Conservation (phyloP, 2,113 vertebrate genomes). For the Pholis gunnellus region DNA sequence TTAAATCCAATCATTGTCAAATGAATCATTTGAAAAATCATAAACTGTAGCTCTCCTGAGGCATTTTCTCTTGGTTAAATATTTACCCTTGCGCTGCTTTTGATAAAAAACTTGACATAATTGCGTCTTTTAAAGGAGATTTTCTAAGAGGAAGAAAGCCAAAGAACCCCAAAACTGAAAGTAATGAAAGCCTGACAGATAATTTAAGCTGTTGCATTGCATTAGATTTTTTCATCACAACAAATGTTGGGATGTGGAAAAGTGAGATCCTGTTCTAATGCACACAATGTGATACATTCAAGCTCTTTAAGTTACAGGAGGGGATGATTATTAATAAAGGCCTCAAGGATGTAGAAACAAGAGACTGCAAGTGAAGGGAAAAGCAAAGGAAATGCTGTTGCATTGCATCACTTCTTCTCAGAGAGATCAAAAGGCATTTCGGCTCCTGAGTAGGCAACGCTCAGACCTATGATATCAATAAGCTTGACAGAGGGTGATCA, state of each 20-base stretch:
- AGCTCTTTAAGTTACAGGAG: constrained; percentile 11
- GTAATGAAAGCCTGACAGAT: constrained; percentile 6
- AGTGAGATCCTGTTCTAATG: not conserved
- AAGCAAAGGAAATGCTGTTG: constrained; percentile 31
- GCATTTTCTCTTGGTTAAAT: not conserved
- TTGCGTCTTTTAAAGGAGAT: not conserved
- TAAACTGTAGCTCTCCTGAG: not conserved
- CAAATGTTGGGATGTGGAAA: constrained; percentile 22
- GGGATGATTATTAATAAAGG: constrained; percentile 23
- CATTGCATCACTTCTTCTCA: constrained; percentile 34
- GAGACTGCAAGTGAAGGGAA: constrained; percentile 16
- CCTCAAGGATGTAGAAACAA: constrained; percentile 25
- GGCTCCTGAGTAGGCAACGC: not conserved
- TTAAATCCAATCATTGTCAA: not conserved
- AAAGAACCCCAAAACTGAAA: not conserved
- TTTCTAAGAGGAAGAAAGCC: not conserved
- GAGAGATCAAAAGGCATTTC: constrained; percentile 31
- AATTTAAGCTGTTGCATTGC: not conserved
- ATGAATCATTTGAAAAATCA: not conserved
- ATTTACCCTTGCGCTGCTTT: not conserved
- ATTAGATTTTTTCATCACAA: constrained; percentile 16
- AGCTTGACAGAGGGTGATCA: constrained; percentile 27
- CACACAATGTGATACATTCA: constrained; percentile 10
- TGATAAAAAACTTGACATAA: not conserved
- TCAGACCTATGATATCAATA: constrained; percentile 32